Conservation (phyloP, 2,888 invertebrate genomes). For the Pollenia angustigena region DNA sequence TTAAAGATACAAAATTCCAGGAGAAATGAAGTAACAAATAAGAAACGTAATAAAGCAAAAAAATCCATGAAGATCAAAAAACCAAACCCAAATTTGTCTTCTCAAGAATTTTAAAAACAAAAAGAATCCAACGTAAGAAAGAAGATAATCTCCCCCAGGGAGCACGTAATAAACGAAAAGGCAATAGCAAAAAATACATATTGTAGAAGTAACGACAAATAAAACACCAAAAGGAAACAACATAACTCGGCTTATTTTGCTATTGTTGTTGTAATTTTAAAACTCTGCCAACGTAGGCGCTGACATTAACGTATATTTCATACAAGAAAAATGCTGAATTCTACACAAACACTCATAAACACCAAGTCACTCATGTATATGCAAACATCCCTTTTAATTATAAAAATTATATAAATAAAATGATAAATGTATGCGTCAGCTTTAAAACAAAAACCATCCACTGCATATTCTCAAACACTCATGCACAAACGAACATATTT, state of each 20-base stretch:
- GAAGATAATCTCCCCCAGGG: conserved; percentile 66
- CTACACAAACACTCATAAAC: conserved; percentile 24
- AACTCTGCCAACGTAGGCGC: conserved; percentile 37
- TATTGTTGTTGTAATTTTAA: conserved; percentile 54
- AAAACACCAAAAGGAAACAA: conserved; percentile 52
- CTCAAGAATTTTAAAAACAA: conserved; percentile 52
- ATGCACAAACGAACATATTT: conserved; percentile 16
- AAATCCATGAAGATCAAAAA: conserved; percentile 27
- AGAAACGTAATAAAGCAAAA: neutral
- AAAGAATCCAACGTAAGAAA: conserved; percentile 56
- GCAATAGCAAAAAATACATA: conserved; percentile 35
- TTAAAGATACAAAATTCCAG: conserved; percentile 11
- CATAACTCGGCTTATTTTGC: conserved; percentile 41
- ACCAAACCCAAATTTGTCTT: conserved; percentile 61
- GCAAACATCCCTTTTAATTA: conserved; percentile 68
- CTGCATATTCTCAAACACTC: neutral
- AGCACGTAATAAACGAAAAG: conserved; percentile 49
- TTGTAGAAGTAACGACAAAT: conserved; percentile 34
- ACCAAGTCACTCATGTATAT: conserved; percentile 12
- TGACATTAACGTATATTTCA: neutral
- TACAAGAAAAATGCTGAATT: conserved; percentile 36
- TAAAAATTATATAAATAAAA: conserved; percentile 18
- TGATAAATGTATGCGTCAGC: conserved; percentile 63
- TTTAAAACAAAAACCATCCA: conserved; percentile 34
- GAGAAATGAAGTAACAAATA: neutral